Evolutionary conservation across 2,113 vertebrate genomes (phyloP).

Genomic region (Mohoua ochrocephala): DNA sequence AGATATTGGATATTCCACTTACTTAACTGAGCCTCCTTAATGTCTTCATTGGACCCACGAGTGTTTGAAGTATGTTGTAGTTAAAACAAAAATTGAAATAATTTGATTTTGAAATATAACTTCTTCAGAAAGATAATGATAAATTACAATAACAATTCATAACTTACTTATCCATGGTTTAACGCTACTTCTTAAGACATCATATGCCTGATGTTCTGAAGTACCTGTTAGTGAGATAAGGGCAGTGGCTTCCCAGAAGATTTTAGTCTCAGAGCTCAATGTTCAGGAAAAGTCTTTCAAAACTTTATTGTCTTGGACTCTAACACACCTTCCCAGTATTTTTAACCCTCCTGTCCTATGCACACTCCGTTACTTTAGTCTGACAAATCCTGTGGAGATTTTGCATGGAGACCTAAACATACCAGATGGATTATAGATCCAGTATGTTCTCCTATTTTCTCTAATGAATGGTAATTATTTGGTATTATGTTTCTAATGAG

Average conservation of each 20-base stretch:
- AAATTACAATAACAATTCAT: not conserved
- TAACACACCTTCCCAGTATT: not conserved
- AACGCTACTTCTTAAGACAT: not conserved
- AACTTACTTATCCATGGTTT: rapidly evolving
- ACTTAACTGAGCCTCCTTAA: not conserved
- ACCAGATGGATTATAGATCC: not conserved
- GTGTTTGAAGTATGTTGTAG: not conserved
- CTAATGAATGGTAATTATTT: not conserved
- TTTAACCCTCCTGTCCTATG: not conserved
- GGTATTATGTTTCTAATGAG: not conserved
- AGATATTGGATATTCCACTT: not conserved
- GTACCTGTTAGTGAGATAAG: not conserved
- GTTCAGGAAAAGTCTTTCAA: not conserved
- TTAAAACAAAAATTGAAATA: not conserved
- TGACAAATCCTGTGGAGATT: not conserved
- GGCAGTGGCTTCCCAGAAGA: not conserved
- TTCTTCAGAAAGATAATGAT: not conserved
- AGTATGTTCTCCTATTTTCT: not conserved
- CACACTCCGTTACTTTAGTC: not conserved
- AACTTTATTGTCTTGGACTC: not conserved
- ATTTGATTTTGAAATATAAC: not conserved
- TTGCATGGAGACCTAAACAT: not conserved
- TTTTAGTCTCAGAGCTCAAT: not conserved
- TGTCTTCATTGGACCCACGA: not conserved
- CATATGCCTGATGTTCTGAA: not conserved